These are phyloP conservation scores for Prostheceraeus crozeri DNA, from an alignment of 2,888 invertebrate species.

Conservation along the genomic window DNA sequence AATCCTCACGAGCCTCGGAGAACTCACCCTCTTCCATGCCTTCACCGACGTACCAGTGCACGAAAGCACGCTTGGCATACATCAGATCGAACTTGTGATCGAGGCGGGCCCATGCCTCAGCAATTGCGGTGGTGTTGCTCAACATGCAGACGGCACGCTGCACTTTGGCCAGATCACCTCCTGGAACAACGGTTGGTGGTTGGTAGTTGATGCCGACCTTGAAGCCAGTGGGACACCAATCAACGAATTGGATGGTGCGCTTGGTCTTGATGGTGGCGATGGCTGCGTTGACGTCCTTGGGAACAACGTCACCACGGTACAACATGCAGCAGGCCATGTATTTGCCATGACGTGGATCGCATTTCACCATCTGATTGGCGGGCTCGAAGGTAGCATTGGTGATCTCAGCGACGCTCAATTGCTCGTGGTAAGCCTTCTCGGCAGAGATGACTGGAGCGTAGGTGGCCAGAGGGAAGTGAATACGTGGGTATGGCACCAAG, in stretches of 20 bases:
- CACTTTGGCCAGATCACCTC: constrained; percentile 69
- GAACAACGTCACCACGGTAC: constrained; percentile 43
- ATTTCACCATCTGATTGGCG: constrained; percentile 47
- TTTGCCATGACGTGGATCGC: constrained; percentile 43
- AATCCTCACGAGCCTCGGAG: constrained; percentile 76
- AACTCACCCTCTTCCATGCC: constrained; percentile 69
- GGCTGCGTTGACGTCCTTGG: constrained; percentile 49
- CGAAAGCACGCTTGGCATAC: constrained; percentile 48
- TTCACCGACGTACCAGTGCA: constrained; percentile 58
- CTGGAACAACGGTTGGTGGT: constrained; percentile 58
- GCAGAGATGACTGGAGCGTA: constrained; percentile 60
- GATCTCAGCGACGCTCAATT: constrained; percentile 47
- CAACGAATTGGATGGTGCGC: constrained; percentile 69
- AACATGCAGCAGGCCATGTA: constrained; percentile 44
- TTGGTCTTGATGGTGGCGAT: constrained; percentile 77
- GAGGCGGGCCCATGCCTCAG: constrained; percentile 54
- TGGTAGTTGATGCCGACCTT: constrained; percentile 60
- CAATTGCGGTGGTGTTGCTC: constrained; percentile 59
- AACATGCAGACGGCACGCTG: constrained; percentile 59
- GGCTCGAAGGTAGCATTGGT: constrained; percentile 49
- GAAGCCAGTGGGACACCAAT: constrained; percentile 74
- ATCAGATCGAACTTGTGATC: constrained; percentile 50
- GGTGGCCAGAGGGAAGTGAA: constrained; percentile 75
- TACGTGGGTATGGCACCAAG: constrained; percentile 60
- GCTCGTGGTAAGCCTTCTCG: constrained; percentile 49